Evolutionary conservation across 2,888 invertebrate genomes (phyloP), one percentile per base, ranked within the genome.

Genomic region (Callyntrura guangdongensis): DNA sequence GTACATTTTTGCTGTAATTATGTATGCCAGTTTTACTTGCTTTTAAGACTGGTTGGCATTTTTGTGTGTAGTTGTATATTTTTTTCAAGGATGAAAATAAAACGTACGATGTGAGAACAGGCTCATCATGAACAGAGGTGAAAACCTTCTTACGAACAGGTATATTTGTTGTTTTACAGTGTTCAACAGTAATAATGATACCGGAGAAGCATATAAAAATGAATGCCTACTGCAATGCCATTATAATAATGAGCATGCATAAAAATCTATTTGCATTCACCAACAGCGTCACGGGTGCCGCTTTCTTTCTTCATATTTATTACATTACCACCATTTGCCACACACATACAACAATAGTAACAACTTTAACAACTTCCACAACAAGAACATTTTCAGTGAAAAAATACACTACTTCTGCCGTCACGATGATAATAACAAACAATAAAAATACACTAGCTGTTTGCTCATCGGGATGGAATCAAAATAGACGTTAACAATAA

Each of bases 61-160:
- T 83, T 36, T 81, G 61, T 67, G n/a, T 47, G 36, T 4, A 36
- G 36, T 36, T 2, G 36, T 36, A 36, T 36, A n/a, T 45, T 56
- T 85, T 72, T 86, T 74, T 14, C 47, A 59, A 86, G 11, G 25
- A 25, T 86, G 59, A 22, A 86, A 86, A 74, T 45, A 20, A 86
- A 86, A 86, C 77, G 77, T 86, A 86, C 27, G 77, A 86, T 77
- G 86, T 86, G 86, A 86, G 86, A 74, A 86, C 74, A 86, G 36
- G n/a, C 61, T 59, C 77, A 86, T 77, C 12, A 85, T 6, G 72
- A 72, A 82, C 53, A 53, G 49, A 49, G 53, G 74, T 77, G 22
- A 53, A 77, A 77, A 20, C 49, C 49, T 11, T 77, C 49, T 77
- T 77, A 25, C 12, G 74, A 77, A 49, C 74, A 77, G 25, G 74